Conservation (phyloP, 92 coral and sea anemone genomes). For the Epizoanthus scotinus region DNA sequence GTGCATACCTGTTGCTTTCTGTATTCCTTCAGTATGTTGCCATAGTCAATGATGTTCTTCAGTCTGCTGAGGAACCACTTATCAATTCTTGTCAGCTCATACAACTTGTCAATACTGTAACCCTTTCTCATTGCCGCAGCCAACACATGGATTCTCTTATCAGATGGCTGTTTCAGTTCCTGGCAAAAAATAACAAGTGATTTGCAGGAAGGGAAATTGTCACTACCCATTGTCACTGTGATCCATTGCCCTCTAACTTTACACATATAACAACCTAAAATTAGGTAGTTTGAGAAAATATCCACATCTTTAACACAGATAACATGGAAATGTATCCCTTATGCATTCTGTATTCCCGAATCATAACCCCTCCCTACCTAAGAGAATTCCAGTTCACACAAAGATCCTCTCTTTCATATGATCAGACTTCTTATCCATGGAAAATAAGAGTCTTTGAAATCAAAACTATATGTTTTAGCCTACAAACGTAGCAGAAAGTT, state of each 20-base stretch:
- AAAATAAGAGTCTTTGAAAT: no score
- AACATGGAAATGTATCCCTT: no score
- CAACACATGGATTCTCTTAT: conserved; percentile 90
- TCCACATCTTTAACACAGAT: no score
- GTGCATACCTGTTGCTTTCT: conserved; percentile 44
- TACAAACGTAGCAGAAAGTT: no score
- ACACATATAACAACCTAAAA: no score
- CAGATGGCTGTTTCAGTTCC: conserved; percentile 94
- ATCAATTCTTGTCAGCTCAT: conserved; percentile 93
- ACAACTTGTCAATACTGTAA: conserved; percentile 73
- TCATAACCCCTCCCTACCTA: background rate
- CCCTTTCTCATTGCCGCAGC: conserved; percentile 92
- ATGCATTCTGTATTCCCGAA: background rate
- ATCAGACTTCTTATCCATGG: no score
- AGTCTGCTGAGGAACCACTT: conserved; percentile 87
- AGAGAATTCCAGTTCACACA: no score
- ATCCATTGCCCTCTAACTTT: no score
- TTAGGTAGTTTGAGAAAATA: background rate
- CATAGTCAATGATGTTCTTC: conserved; percentile 87
- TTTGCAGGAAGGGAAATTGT: no score
- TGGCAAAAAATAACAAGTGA: conserved; percentile 5
- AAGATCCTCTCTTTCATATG: no score
- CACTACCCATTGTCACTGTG: background rate
- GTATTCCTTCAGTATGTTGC: conserved; percentile 67
- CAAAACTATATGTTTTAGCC: no score